Base-by-base conservation (phyloP, 2,797 vertebrate species). In the Brotula barbata region DNA sequence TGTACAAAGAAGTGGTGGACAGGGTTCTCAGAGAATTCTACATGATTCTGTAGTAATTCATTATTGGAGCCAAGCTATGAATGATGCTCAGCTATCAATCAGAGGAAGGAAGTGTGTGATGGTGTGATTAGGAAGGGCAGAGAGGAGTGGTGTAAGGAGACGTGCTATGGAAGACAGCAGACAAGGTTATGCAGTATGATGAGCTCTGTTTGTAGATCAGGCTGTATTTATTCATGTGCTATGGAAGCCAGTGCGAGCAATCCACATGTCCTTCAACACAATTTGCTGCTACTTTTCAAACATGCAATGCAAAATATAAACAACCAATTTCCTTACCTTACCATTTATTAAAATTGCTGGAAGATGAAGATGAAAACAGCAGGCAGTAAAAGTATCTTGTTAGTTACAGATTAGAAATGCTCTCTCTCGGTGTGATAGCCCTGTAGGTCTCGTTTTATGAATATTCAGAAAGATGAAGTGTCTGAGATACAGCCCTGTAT, bases 11-110 rank as follows among this genome's bases (percentile, higher is more conserved):
- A 70, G 59, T 56, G 41, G 49, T 58, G 69, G 62, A 78, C 60
- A 46, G 58, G 68, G 71, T 89, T 91, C 87, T 89, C 86, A 79
- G 67, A 85, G 87, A 90, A 89, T 90, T 87, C 74, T 81, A 81
- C 88, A 87, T 87, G 84, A 82, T 87, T 89, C 77, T 77, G 66
- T 40, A 22, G 8, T 54, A 33, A 46, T 91, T 34, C 67, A 89
- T 90, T 82, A 91, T 91, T 88, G 48, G 77, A 86, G 58, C 20
- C 2, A 2, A 64, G 50, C 54, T 64, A 71, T 77, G 72, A 76
- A 64, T 43, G 40, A 85, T 54, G 51, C 51, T 52, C 25, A n/a
- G 2, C 50, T 65, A 50, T 6, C 69, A 63, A 72, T 1, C 57
- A 54, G 74, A 61, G 22, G 64, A 60, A 58, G 46, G 64, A 62